A percentile compares a stretch with the other conserved stretches of the same genome.
Conservation (phyloP, 2,888 invertebrate species). For the Eristalis intricaria region DNA sequence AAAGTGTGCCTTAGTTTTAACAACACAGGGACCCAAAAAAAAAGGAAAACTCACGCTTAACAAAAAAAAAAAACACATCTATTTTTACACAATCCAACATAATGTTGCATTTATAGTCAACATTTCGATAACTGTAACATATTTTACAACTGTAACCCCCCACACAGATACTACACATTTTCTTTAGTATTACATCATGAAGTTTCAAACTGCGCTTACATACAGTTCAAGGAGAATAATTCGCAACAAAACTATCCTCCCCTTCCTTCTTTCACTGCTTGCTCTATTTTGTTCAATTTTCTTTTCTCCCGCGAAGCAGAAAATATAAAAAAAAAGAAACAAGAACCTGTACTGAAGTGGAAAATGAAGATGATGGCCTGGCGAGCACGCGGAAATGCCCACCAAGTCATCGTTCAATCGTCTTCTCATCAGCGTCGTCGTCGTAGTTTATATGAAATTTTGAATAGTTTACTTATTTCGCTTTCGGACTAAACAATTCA, state of each 20-base stretch:
- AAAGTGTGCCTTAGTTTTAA: slow-evolving; percentile 45
- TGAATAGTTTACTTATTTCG: slow-evolving; percentile 45
- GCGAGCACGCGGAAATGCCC: background rate
- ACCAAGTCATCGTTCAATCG: slow-evolving; percentile 25
- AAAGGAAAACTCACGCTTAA: slow-evolving; percentile 10
- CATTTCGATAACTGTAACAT: slow-evolving; percentile 43
- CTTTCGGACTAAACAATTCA: slow-evolving; percentile 51
- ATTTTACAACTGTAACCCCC: slow-evolving; percentile 22
- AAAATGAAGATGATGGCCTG: slow-evolving; percentile 38
- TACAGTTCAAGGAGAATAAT: background rate
- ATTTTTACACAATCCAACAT: slow-evolving; percentile 53
- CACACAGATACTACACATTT: slow-evolving; percentile 41
- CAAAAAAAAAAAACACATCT: slow-evolving; percentile 1
- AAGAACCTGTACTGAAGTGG: slow-evolving; percentile 43
- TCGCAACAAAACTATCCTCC: background rate
- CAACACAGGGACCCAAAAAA: slow-evolving; percentile 22
- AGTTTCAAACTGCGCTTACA: slow-evolving; percentile 15
- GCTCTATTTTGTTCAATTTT: background rate
- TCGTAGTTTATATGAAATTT: slow-evolving; percentile 66
- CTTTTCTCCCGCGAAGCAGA: slow-evolving; percentile 19
- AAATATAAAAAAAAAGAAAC: slow-evolving; percentile 33
- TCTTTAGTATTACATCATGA: slow-evolving; percentile 32
- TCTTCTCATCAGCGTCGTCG: slow-evolving; percentile 47
- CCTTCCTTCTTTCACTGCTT: background rate
- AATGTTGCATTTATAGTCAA: slow-evolving; percentile 63